Conservation (phyloP, 2,888 invertebrate genomes). For the Steinernema scapterisci region DNA sequence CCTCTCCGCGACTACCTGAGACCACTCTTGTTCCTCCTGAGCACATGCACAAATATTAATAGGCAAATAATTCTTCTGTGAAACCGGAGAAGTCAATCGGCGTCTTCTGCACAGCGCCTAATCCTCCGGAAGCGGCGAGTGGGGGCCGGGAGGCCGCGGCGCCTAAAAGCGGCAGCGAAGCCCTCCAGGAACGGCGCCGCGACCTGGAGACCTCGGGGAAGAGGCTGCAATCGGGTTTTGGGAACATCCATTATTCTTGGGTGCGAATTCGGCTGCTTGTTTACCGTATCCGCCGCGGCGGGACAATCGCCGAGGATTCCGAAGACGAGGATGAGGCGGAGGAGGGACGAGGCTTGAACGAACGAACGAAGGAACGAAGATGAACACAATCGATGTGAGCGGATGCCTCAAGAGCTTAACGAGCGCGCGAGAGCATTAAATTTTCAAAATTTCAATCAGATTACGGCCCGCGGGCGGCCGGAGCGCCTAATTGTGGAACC, state of each 20-base stretch:
- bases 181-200: not conserved
- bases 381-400: conserved; percentile 15
- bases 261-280: conserved; percentile 20
- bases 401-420: conserved; percentile 26
- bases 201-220: not conserved
- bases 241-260: not conserved
- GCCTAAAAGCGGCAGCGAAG: not conserved
- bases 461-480: conserved; percentile 11
- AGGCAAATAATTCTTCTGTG: not conserved
- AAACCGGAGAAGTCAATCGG: not conserved
- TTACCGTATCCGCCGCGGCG: conserved; percentile 29
- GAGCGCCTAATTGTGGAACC: conserved; percentile 26
- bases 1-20: not conserved
- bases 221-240: not conserved
- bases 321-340: not conserved
- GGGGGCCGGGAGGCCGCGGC: not conserved
- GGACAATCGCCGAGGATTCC: not conserved
- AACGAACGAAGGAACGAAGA: not conserved
- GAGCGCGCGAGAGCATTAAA: conserved; percentile 29
- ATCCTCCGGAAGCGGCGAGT: not conserved
- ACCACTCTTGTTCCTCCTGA: not conserved
- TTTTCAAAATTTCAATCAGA: conserved; percentile 30
- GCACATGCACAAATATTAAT: not conserved
- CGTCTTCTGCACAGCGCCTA: conserved; percentile 11
- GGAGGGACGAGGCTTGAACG: not conserved